phyloP scores from a whole-genome alignment of 92 coral and sea anemone species.

The Pocillopora grandis region DNA sequence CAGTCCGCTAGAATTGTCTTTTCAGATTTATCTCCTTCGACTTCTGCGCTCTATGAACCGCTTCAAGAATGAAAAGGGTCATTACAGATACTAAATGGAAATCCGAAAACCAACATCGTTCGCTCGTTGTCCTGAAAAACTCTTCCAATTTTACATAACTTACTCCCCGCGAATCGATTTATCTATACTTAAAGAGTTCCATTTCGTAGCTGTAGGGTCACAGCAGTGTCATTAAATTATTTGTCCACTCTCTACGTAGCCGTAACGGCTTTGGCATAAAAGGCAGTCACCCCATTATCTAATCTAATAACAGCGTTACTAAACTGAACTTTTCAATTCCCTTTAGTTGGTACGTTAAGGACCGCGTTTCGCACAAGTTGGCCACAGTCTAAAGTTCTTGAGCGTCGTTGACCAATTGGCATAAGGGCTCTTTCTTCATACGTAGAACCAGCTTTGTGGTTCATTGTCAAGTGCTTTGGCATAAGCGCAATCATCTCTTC shows the following conservation, averaged over 20 bases:
- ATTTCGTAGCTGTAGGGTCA: not conserved
- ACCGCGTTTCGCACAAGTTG: no score
- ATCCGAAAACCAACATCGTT: not conserved
- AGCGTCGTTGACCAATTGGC: no score
- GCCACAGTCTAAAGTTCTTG: no score
- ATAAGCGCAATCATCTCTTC: not conserved
- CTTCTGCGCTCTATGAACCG: not conserved
- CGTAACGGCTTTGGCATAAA: not conserved
- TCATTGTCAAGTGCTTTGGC: not conserved
- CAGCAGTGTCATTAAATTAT: not conserved
- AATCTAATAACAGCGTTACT: no score
- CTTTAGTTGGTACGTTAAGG: no score
- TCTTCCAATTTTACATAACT: not conserved
- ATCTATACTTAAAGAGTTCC: not conserved
- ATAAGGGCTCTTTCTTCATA: no score
- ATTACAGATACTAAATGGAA: constrained; percentile 2
- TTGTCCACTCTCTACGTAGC: not conserved
- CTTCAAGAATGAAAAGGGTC: not conserved
- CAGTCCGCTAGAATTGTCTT: not conserved
- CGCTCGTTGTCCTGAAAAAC: constrained; percentile 4
- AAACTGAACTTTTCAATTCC: no score
- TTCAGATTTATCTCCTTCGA: not conserved
- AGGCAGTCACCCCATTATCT: constrained; percentile 9
- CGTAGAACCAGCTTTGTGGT: no score
- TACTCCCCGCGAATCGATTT: constrained; percentile 20